phyloP scores from a whole-genome alignment of 2,113 vertebrate species.

The Sphaerodactylus townsendi region DNA sequence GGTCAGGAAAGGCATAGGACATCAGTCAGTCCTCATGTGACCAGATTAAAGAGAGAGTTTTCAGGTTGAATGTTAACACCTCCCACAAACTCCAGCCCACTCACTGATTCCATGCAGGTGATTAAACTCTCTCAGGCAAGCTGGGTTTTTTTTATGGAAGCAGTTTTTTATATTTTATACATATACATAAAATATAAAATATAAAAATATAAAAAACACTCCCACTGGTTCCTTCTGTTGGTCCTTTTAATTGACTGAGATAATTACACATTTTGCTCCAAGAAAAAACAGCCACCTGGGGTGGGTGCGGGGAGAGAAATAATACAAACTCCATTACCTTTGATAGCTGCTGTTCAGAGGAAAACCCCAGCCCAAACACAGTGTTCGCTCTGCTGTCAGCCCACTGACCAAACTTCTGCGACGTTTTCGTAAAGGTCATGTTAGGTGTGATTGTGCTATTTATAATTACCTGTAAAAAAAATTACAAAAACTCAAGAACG shows the following conservation, averaged over 20 bases:
- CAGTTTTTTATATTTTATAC: neutral
- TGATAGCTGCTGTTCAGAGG: conserved; percentile 90
- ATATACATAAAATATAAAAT: too few relatives aligned
- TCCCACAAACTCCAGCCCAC: neutral
- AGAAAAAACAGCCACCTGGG: neutral
- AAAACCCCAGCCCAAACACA: conserved; percentile 93
- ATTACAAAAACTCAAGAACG: neutral
- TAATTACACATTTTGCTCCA: neutral
- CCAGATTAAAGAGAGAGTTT: too few relatives aligned
- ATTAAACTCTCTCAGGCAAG: neutral
- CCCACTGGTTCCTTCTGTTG: neutral
- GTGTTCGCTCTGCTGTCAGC: conserved; percentile 98
- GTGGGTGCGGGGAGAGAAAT: too few relatives aligned
- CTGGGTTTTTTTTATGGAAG: neutral
- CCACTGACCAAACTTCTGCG: conserved; percentile 98
- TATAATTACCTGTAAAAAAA: conserved; percentile 88
- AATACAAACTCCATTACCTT: conserved; percentile 79
- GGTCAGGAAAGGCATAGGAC: neutral
- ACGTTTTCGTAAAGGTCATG: conserved; percentile 98
- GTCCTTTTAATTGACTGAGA: neutral
- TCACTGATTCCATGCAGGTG: fast-evolving
- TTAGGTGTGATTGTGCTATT: conserved; percentile 98
- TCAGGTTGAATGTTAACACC: neutral
- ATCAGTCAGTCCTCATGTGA: neutral
- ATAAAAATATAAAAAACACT: too few relatives aligned